Base-by-base conservation (phyloP, 2,888 invertebrate species). In the Tachina fera region DNA sequence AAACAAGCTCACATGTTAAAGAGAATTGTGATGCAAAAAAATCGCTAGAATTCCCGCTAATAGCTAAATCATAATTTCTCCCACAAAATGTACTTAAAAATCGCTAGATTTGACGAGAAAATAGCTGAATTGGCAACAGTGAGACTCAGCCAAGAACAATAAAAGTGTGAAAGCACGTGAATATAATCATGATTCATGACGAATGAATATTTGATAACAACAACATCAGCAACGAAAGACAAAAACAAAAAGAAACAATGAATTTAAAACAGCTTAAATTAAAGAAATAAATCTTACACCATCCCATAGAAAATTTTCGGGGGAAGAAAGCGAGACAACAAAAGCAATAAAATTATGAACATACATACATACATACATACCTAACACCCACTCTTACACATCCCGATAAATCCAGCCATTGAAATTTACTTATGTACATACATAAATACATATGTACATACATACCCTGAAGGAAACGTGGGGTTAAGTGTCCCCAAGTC, bases 101-200 rank as follows among this genome's bases (percentile, higher is more conserved):
- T n/a, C n/a, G n/a, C n/a, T n/a, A n/a, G n/a, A n/a, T n/a, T n/a
- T n/a, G n/a, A n/a, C n/a, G n/a, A n/a, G n/a, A n/a, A n/a, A n/a
- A n/a, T n/a, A n/a, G n/a, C n/a, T n/a, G n/a, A n/a, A n/a, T n/a
- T n/a, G n/a, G n/a, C n/a, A n/a, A n/a, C n/a, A n/a, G n/a, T n/a
- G n/a, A 31, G 39, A 31, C 19, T 43, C 3, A 22, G 53, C 45
- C 13, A 45, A 39, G 3, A 39, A 49, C 47, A 51, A 83, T 51
- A 76, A 39, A 79, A 71, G n/a, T 39, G 43, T 22, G 72, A 60
- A 60, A 72, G 49, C 83, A 80, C 78, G 80, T 71, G 83, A 75
- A 72, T 11, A 58, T 80, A 75, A 70, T 68, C 51, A 61, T 68
- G 79, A 84, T 68, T 67, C 22, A 53, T 79, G 58, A 58, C 70